Evolutionary conservation across 1,140 invertebrate species (phyloP), one percentile per base, ranked within the genome.

Genomic region (Nasonia vitripennis): DNA sequence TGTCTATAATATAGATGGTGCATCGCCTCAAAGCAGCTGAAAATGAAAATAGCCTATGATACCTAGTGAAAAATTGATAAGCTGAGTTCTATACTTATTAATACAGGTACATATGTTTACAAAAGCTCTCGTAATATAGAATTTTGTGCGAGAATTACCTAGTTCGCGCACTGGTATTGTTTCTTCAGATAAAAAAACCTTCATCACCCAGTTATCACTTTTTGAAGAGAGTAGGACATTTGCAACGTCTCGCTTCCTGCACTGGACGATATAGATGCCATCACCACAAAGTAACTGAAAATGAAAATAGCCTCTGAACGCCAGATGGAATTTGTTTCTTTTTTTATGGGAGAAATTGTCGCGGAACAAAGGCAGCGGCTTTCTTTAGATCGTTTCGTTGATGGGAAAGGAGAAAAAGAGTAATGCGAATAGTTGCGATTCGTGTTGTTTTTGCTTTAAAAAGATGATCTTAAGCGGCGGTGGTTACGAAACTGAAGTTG

Each of bases 261-360:
- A 23, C 74, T 71, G 70, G 20, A 6, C 6, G 41, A 62, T n/a
- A n/a, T 20, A n/a, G 55, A 62, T 62, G 7, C 14, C 55, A 20
- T 20, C 55, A 62, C 20, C 55, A 20, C 14, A 62, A 62, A 62
- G 20, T 55, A 55, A 14, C 17, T 55, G 12, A 62, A 62, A 62
- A 62, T 55, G 51, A 17, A 55, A 55, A 55, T 55, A 55, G 12
- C 51, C 51, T 17, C 3, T 17, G 51, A 17, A 37, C 51, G 51
- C 0, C 20, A 20, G 55, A 20, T 17, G 17, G 55, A 62, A 62
- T 51, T 6, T 51, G 27, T 48, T 48, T 77, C 17, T 55, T 77
- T 48, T 23, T 48, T 77, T 51, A 27, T n/a, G n/a, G 6, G 41
- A 77, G 41, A 48, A 48, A 77, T 27, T 77, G 74, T 77, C 74